A percentile compares a stretch with the other conserved stretches of the same genome.
phyloP scores from a whole-genome alignment of 2,113 vertebrate species.

The Zosterops lateralis region DNA sequence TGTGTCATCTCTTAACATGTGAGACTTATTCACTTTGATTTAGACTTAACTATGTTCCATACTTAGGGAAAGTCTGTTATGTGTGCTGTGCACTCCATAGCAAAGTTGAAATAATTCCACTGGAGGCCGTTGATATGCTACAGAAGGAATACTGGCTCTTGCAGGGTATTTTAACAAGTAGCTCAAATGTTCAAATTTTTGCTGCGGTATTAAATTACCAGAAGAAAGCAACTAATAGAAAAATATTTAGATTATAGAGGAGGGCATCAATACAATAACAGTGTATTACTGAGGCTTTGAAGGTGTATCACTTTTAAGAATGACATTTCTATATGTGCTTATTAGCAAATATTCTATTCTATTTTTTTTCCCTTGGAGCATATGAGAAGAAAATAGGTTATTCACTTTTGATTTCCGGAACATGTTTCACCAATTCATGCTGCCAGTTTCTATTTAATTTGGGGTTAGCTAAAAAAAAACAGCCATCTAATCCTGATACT shows the following conservation, averaged over 20 bases:
- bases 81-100: not conserved
- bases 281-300: not conserved
- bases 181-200: not conserved
- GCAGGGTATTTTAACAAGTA: not conserved
- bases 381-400: not conserved
- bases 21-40: not conserved
- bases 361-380: not conserved
- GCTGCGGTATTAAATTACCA: not conserved
- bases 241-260: not conserved
- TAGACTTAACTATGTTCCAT: not conserved
- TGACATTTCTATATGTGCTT: not conserved
- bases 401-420: not conserved
- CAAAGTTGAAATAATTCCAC: not conserved
- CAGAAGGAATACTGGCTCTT: not conserved
- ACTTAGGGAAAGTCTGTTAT: not conserved
- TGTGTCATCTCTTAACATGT: not conserved
- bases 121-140: not conserved
- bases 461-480: not conserved
- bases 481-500: not conserved
- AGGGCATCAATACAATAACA: not conserved
- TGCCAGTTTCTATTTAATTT: not conserved
- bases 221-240: not conserved
- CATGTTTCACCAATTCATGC: not conserved
- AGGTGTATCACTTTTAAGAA: not conserved
- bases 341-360: not conserved